Evolutionary conservation across 2,888 invertebrate species (phyloP).

Genomic region (Trichogramma evanescens): DNA sequence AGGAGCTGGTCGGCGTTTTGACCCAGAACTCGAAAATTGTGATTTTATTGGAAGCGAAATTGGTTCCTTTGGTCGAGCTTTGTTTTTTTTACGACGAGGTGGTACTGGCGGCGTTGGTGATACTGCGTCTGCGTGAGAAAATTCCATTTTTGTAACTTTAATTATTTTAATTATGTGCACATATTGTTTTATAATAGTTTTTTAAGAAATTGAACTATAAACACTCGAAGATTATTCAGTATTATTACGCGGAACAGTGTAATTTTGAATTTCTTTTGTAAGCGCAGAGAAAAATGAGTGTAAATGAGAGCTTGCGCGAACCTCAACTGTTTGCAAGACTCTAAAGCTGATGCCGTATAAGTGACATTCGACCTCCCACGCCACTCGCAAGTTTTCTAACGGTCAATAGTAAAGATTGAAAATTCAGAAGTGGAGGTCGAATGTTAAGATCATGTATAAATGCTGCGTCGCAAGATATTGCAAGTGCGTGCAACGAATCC

Average conservation of each 20-base stretch:
- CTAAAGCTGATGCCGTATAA: conserved; percentile 43
- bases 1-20: conserved; percentile 26
- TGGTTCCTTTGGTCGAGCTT: conserved; percentile 21
- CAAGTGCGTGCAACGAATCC: too few relatives aligned
- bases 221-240: not conserved
- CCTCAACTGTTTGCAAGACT: conserved; percentile 34
- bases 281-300: conserved; percentile 15
- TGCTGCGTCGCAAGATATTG: too few relatives aligned
- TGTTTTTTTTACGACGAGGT: conserved; percentile 40
- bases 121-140: conserved; percentile 29
- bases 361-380: conserved; percentile 33
- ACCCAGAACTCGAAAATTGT: conserved; percentile 8
- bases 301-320: conserved; percentile 31
- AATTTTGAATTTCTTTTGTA: conserved; percentile 24
- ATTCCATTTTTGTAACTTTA: conserved; percentile 13
- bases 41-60: conserved; percentile 11
- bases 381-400: conserved; percentile 20
- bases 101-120: conserved; percentile 38
- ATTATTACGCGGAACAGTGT: not conserved
- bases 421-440: too few relatives aligned
- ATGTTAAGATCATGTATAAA: too few relatives aligned
- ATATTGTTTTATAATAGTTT: too few relatives aligned
- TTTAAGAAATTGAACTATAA: not conserved
- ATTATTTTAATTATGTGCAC: not conserved
- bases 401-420: conserved; percentile 24